Base-by-base conservation (phyloP, 2,113 vertebrate genomes). In the Haliaeetus leucogaster region DNA sequence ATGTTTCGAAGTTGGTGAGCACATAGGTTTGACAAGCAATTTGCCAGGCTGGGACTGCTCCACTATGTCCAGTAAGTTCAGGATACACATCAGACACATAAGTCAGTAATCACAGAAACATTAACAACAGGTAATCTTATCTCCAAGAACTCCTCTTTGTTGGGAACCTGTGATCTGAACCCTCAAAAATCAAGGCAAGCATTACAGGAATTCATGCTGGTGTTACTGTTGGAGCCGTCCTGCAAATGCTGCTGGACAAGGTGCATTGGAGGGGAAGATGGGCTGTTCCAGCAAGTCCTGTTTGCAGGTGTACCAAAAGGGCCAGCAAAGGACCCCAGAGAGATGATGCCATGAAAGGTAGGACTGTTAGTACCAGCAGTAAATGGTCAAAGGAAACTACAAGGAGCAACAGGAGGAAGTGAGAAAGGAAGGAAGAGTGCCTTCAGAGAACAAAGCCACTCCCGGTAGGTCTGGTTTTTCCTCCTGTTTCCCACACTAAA, bases 21-120 rank as follows among this genome's bases (percentile, higher is more conserved):
- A 34, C 20, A 26, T 0, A 34, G 13, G 10, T 19, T 0, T 48
- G n/a, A 68, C 47, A 82, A 71, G 32, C 38, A 71, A 79, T 48
- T 34, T 0, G 0, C 8, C 50, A 62, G 50, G 53, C 34, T 80
- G 42, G 25, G 42, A 58, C 29, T 34, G 48, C 25, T n/a, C 38
- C 18, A 9, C 47, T n/a, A 19, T 0, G 0, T 18, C 16, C 56
- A 53, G 23, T 42, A 82, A 67, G 38, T 63, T 86, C 73, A 71
- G 29, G 61, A 67, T 15, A 80, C 23, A 36, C 40, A 16, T 11
- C 5, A 47, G 18, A 42, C 30, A 72, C 0, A 13, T 9, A 13
- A 59, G 63, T 26, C 43, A 61, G 13, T 38, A 62, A 77, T 61
- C 50, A 52, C 10, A 21, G 48, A 43, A 86, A 45, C 10, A 21